These are phyloP conservation scores for Ranitomeya imitator DNA, from an alignment of 2,113 vertebrate genomes.

Conservation along the genomic window DNA sequence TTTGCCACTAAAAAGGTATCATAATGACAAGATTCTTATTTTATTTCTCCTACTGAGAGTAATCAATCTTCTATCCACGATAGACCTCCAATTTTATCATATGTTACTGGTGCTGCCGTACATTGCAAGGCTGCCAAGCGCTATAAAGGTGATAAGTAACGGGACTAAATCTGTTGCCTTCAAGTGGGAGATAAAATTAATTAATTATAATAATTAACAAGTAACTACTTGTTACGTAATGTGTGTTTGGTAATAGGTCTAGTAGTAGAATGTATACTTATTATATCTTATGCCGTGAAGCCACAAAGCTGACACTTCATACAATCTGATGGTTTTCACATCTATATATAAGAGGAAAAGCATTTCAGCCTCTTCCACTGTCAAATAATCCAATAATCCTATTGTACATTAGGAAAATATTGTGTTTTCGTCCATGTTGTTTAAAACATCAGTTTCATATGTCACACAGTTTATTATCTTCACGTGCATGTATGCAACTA, in stretches of 20 bases:
- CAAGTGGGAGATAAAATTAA: neutral
- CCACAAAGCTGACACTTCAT: no score
- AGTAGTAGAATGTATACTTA: neutral
- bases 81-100: neutral
- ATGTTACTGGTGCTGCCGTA: neutral
- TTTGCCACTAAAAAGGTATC: no score
- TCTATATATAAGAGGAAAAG: neutral
- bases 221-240: neutral
- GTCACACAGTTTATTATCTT: neutral
- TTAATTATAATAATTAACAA: neutral
- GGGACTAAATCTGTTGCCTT: neutral
- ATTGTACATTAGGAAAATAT: neutral
- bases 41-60: no score
- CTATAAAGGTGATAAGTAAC: neutral
- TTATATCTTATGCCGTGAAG: neutral
- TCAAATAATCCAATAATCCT: neutral
- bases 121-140: neutral
- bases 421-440: neutral
- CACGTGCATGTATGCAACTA: neutral
- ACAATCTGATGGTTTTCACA: no score
- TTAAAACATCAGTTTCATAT: neutral
- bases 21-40: no score
- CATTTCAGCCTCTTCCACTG: neutral
- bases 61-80: no score
- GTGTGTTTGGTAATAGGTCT: neutral